phyloP scores from a whole-genome alignment of 2,888 invertebrate species.

The Tupiocoris notatus region DNA sequence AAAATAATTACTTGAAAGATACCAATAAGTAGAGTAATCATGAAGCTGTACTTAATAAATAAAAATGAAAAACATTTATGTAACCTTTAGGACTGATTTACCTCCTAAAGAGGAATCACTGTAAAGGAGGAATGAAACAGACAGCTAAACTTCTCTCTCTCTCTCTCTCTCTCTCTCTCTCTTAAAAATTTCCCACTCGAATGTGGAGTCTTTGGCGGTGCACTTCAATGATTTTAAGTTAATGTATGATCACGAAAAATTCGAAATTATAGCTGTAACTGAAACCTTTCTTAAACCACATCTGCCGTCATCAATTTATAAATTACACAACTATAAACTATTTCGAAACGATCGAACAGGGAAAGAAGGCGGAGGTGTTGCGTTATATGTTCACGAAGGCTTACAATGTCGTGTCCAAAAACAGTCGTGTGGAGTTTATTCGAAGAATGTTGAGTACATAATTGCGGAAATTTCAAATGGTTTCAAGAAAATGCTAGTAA shows the following conservation, averaged over 20 bases:
- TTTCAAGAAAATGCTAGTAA: neutral
- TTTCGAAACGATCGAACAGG: neutral
- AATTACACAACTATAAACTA: neutral
- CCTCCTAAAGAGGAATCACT: no score
- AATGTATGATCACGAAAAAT: neutral
- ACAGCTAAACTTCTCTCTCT: no score
- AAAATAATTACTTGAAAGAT: no score
- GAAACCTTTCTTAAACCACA: conserved; percentile 1
- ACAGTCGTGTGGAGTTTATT: neutral
- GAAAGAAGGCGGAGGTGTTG: neutral
- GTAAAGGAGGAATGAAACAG: no score
- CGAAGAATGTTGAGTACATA: neutral
- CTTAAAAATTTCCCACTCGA: neutral
- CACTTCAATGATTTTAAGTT: neutral
- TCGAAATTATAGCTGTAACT: neutral
- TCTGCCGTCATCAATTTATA: neutral
- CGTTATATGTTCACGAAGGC: neutral
- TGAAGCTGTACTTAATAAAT: no score
- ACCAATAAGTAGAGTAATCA: no score
- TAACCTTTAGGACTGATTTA: no score
- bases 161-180: no score
- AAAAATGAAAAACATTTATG: no score
- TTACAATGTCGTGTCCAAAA: neutral
- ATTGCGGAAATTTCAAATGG: neutral
- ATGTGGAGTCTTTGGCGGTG: neutral